Evolutionary conservation across 2,113 vertebrate genomes (phyloP), one percentile per base, ranked within the genome.

Genomic region (Malurus alboscapulatus): DNA sequence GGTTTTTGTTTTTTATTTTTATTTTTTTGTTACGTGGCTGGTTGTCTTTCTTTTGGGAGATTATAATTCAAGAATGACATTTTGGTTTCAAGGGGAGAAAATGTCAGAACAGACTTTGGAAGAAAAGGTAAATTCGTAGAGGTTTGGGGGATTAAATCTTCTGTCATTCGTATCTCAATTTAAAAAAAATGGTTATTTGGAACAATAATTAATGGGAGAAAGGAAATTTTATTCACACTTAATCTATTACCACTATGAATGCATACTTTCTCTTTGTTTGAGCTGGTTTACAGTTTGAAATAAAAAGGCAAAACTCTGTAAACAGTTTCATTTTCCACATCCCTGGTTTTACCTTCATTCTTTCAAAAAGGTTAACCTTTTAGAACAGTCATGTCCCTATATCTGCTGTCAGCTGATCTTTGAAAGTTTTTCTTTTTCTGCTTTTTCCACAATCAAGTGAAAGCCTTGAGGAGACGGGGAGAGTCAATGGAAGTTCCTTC

Each of bases 11-110:
- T 22, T 29, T 34, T 36, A 36, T 36, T 36, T 36, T 36, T 36
- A 36, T 36, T 20, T 17, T 12, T 57, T 85, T 78, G 77, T 80
- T 9, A 61, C 16, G 5, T 42, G 55, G 77, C 44, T 87, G 69
- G 77, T 47, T 87, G 69, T 87, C 82, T 90, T 95, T 92, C 88
- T 92, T 30, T 53, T 63, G 61, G 55, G 61, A 84, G 91, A 83
- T 81, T 84, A 53, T 88, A 91, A 91, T 86, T 96, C 79, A 78
- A 76, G 63, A 92, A 57, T 95, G 85, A 75, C 87, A 68, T 89
- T 96, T 88, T 17, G 58, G 45, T 87, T 84, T 92, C 74, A 54
- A 82, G 58, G 48, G 58, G 54, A 83, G 79, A 88, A 95, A 90
- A 91, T 91, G 84, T 91, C 88, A 93, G 75, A 77, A 40, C 54